Evolutionary conservation across 2,797 vertebrate genomes (phyloP).

Genomic region (Setipinna tenuifilis): DNA sequence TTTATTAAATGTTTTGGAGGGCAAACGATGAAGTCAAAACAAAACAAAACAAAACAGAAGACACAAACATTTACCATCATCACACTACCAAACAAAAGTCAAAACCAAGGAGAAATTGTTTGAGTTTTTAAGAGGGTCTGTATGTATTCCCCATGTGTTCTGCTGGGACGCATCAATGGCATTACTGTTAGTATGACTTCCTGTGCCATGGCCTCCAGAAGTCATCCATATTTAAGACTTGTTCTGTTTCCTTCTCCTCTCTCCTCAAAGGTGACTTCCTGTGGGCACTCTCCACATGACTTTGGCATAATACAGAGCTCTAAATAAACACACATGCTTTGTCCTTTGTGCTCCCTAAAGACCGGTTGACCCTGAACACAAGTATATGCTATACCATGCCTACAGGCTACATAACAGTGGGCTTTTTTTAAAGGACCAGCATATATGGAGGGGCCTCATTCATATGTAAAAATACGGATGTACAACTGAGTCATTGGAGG

Average conservation of each 20-base stretch:
- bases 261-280: not conserved
- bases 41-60: too few species aligned
- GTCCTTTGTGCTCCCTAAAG: slow-evolving; percentile 18
- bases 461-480: slow-evolving; percentile 1
- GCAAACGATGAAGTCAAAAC: too few species aligned
- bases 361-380: slow-evolving; percentile 5
- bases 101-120: too few species aligned
- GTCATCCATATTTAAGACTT: not conserved
- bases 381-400: not conserved
- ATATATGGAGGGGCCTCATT: not conserved
- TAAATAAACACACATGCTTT: slow-evolving; percentile 11
- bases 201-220: not conserved
- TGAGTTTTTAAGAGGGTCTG: not conserved
- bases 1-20: too few species aligned
- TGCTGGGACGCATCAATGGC: not conserved
- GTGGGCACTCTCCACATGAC: not conserved
- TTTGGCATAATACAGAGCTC: not conserved
- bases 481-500: not conserved
- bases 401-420: not conserved
- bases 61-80: too few species aligned
- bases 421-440: not conserved
- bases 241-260: not conserved
- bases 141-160: not conserved
- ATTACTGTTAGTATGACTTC: not conserved
- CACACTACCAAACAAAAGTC: too few species aligned